Conservation (phyloP, 2,113 vertebrate species). For the Synchiropus splendidus region DNA sequence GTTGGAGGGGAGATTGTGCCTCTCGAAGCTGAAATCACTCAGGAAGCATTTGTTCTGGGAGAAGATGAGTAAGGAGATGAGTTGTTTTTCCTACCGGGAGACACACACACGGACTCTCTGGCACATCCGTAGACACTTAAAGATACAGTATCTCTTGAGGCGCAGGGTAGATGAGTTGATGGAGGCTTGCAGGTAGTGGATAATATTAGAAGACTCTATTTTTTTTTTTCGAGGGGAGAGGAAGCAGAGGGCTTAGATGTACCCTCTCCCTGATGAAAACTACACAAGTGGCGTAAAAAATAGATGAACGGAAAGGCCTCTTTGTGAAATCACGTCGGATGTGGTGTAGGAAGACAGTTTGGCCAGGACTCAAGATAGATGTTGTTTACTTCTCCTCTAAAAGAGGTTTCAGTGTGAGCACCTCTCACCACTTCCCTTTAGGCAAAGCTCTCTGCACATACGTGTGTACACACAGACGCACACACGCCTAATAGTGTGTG, state of each 20-base stretch:
- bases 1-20: too few relatives aligned
- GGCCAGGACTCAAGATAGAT: conserved; percentile 34
- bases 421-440: conserved; percentile 1
- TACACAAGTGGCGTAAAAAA: conserved; percentile 55
- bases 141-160: conserved; percentile 27
- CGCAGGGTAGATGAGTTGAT: conserved; percentile 39
- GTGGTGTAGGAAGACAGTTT: conserved; percentile 36
- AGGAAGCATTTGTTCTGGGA: conserved; percentile 58
- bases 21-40: conserved; percentile 55
- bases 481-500: background rate
- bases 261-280: conserved; percentile 32
- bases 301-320: conserved; percentile 45
- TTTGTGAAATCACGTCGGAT: conserved; percentile 34
- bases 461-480: conserved; percentile 18
- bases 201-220: conserved; percentile 37
- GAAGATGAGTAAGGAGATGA: conserved; percentile 56
- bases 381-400: conserved; percentile 42
- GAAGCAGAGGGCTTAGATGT: conserved; percentile 28
- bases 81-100: conserved; percentile 31
- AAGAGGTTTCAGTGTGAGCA: conserved; percentile 38
- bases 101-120: conserved; percentile 7
- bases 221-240: conserved; percentile 41
- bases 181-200: conserved; percentile 40
- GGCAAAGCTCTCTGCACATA: too few relatives aligned
- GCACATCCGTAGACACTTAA: conserved; percentile 6